phyloP scores from a whole-genome alignment of 2,797 vertebrate genomes.

The Sebastes cheni region DNA sequence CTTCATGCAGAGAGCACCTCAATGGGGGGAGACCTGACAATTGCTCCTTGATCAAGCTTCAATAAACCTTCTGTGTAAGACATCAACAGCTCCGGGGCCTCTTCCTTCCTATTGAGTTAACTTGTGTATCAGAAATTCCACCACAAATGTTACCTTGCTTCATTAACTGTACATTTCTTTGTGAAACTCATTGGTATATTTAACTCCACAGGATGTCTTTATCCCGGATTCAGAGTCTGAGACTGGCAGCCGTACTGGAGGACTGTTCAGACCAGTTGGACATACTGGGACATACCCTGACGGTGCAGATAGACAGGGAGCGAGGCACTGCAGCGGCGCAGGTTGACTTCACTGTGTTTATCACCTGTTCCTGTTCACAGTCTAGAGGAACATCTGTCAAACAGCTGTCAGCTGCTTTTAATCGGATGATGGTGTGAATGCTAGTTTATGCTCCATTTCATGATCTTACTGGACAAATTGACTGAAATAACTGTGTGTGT shows the following conservation, averaged over 20 bases:
- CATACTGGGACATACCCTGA: slow-evolving; percentile 43
- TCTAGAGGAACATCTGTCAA: background rate
- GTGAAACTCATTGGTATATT: background rate
- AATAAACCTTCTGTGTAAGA: too few relatives aligned
- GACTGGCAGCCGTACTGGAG: slow-evolving; percentile 49
- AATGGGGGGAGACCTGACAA: too few relatives aligned
- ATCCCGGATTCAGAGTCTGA: slow-evolving; percentile 49
- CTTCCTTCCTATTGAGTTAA: too few relatives aligned
- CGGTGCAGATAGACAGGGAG: slow-evolving; percentile 11
- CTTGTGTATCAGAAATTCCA: too few relatives aligned
- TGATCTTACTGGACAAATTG: background rate
- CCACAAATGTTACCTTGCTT: background rate
- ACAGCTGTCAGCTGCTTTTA: background rate
- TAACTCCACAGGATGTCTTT: slow-evolving; percentile 53
- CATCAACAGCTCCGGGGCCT: too few relatives aligned
- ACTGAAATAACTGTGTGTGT: background rate
- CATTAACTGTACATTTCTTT: background rate
- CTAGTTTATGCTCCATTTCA: background rate
- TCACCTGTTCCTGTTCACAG: background rate
- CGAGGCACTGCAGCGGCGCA: background rate
- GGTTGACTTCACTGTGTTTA: slow-evolving; percentile 31
- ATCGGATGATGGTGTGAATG: background rate
- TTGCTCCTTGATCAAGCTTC: too few relatives aligned
- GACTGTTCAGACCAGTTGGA: slow-evolving; percentile 56
- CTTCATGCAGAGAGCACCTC: too few relatives aligned